Percentiles rank a stretch among this genome's conserved stretches.
Conservation (phyloP, 1,140 invertebrate species). For the Drosophila saltans region DNA sequence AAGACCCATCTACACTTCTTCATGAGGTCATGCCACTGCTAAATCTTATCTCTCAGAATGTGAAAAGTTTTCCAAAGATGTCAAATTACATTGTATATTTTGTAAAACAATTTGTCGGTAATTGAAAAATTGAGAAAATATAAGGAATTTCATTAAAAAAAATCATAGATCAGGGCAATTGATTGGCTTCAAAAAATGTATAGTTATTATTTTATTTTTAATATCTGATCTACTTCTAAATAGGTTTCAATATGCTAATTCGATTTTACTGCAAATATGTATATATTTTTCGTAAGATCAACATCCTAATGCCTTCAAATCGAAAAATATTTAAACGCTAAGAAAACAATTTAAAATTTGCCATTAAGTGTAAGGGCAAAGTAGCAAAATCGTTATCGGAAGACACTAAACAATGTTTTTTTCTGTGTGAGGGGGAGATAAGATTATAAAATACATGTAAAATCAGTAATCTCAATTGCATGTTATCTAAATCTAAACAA, state of each 20-base stretch:
- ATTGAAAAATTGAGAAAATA: too few relatives aligned
- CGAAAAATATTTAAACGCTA: not conserved
- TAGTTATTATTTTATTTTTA: too few relatives aligned
- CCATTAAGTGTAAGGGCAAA: not conserved
- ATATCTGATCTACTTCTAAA: too few relatives aligned
- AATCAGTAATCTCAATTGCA: conserved; percentile 17
- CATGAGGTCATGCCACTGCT: conserved; percentile 55
- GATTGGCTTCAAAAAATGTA: too few relatives aligned
- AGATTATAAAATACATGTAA: conserved; percentile 5
- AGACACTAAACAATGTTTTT: conserved; percentile 25
- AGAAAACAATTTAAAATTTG: not conserved
- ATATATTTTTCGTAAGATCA: too few relatives aligned
- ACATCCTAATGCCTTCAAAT: too few relatives aligned
- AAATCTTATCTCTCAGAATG: conserved; percentile 6
- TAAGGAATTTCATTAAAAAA: too few relatives aligned
- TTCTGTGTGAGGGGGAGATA: conserved; percentile 30
- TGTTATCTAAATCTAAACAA: conserved; percentile 31
- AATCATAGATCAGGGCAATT: too few relatives aligned
- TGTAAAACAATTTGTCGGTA: conserved; percentile 7
- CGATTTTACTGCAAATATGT: too few relatives aligned
- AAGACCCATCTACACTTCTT: conserved; percentile 22
- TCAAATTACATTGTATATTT: not conserved
- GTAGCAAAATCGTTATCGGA: conserved; percentile 26
- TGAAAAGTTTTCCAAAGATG: not conserved
- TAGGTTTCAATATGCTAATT: too few relatives aligned